Evolutionary conservation across 30 jellyfish, hydroid and myxozoan species (phyloP), one percentile per base, ranked within the genome.

Genomic region (Cassiopea xamachana): DNA sequence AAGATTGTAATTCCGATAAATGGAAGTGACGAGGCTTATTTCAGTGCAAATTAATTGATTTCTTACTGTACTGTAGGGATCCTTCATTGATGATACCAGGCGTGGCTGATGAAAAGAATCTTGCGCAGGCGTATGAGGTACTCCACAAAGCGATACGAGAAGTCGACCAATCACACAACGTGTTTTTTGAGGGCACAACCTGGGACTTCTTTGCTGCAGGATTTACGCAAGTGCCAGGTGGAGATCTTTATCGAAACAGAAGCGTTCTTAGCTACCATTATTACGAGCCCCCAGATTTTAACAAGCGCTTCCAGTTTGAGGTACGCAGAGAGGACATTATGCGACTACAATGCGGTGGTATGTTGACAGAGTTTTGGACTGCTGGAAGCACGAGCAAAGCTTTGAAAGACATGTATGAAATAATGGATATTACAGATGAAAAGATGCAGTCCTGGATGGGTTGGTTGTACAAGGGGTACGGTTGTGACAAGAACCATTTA

Each of bases 271-370:
- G 99, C 75, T 95, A 95, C 85, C 99, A 95, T 80, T 95, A 95
- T 76, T 95, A 95, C 89, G 99, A 95, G 86, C 99, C 99, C 8
- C 99, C 99, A 14, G 99, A 95, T 82, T 95, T 95, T 80, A 92
- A 98, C 50, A 95, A 95, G 60, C 67, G 80, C 17, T 86, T 95
- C 75, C 91, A 77, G 62, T 95, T 95, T 77, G 97, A 95, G 14
- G 93, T 98, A 8, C 95, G 99, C 39, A 90, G 77, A 95, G 89
- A 69, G n/a, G 99, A 95, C 88, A 77, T 91, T 10, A 62, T 59
- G 82, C 95, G 99, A 48, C 73, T 95, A 87, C 85, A 91, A 72
- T 95, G 99, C 86, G 99, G 98, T 8, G 99, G 99, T 16, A 81
- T 91, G 46, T 69, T 95, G 71, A 91, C 98, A 0, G 99, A 95